These are phyloP conservation scores for Stenodera caucasica DNA, from an alignment of 2,888 invertebrate genomes.

Conservation along the genomic window DNA sequence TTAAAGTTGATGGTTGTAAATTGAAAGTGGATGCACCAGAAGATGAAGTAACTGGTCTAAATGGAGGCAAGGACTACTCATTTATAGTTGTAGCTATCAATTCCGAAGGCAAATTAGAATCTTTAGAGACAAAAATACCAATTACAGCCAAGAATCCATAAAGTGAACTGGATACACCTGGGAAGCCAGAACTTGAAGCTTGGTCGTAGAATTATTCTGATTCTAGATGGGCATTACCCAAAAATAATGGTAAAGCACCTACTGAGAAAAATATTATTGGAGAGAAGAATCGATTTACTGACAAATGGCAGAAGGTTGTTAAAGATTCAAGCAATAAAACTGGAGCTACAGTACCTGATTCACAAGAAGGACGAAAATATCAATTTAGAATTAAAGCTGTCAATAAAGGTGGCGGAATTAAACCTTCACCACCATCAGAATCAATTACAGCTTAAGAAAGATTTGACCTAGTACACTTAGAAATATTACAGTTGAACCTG, in stretches of 20 bases:
- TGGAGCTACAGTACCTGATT: slow-evolving; percentile 84
- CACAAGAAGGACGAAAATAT: slow-evolving; percentile 92
- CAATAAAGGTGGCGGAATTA: slow-evolving; percentile 93
- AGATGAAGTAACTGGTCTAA: slow-evolving; percentile 87
- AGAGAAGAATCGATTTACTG: slow-evolving; percentile 87
- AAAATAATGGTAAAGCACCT: slow-evolving; percentile 88
- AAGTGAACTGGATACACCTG: slow-evolving; percentile 82
- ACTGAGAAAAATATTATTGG: slow-evolving; percentile 91
- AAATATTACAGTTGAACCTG: slow-evolving; percentile 88
- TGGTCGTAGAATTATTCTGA: slow-evolving; percentile 86
- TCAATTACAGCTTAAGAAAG: slow-evolving; percentile 83
- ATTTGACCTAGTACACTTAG: slow-evolving; percentile 87
- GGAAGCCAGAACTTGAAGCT: slow-evolving; percentile 86
- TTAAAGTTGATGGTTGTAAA: slow-evolving; percentile 89
- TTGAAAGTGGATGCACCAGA: slow-evolving; percentile 96
- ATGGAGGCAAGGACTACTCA: slow-evolving; percentile 96
- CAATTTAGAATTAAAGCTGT: slow-evolving; percentile 94
- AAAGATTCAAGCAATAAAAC: slow-evolving; percentile 87
- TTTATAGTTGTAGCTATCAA: slow-evolving; percentile 98
- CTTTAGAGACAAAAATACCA: slow-evolving; percentile 88
- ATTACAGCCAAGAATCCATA: slow-evolving; percentile 97
- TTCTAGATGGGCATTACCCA: slow-evolving; percentile 85
- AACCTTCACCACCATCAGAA: slow-evolving; percentile 81
- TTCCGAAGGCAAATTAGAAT: slow-evolving; percentile 95
- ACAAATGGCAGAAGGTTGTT: slow-evolving; percentile 88